Conservation (phyloP, 2,113 vertebrate genomes). For the Syngnathus scovelli region DNA sequence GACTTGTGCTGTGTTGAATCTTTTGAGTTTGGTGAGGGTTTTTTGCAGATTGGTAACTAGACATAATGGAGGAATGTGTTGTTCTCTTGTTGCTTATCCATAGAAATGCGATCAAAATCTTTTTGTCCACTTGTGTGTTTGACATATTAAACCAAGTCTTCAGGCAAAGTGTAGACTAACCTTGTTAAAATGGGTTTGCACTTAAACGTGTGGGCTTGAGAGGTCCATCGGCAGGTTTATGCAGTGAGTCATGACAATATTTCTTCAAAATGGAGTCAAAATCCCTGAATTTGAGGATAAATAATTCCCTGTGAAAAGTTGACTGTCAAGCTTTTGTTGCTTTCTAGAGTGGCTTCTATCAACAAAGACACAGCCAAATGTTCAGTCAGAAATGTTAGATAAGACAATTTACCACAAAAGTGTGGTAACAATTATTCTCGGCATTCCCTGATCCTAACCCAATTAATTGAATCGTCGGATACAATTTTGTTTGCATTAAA, state of each 20-base stretch:
- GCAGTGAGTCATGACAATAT: constrained; percentile 8
- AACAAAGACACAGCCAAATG: background rate
- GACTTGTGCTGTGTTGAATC: constrained; percentile 16
- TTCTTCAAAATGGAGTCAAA: constrained; percentile 18
- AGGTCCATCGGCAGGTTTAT: constrained; percentile 7
- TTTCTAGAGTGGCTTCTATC: background rate
- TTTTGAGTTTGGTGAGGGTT: background rate
- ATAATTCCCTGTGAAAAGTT: background rate
- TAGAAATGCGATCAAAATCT: background rate
- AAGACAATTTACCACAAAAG: background rate
- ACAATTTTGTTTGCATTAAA: too few species aligned
- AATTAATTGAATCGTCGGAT: too few species aligned
- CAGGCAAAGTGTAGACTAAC: constrained; percentile 2
- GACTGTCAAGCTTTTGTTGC: background rate
- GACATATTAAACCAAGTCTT: background rate
- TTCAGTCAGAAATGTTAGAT: background rate
- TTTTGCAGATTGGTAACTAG: background rate
- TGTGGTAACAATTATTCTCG: background rate
- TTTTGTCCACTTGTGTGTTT: background rate
- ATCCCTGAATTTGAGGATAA: constrained; percentile 8
- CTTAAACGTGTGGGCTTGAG: constrained; percentile 14
- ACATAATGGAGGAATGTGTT: too few species aligned
- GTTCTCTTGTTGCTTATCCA: background rate
- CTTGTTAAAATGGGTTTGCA: constrained; percentile 5
- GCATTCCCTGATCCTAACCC: too few species aligned